Conservation (phyloP, 2,888 invertebrate species). For the Arenicola marina region DNA sequence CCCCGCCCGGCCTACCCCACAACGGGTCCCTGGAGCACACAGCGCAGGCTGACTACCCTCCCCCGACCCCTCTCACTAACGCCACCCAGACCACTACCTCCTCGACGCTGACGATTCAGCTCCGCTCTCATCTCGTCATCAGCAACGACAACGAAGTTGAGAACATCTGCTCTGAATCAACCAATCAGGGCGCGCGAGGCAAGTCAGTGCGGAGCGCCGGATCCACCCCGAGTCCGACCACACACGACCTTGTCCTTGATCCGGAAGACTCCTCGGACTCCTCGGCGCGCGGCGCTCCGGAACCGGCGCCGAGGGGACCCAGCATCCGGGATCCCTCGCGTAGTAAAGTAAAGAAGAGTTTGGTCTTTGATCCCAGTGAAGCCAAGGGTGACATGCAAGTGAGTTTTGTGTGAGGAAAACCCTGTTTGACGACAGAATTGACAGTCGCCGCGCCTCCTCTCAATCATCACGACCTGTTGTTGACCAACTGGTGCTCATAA, state of each 20-base stretch:
- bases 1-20: background rate
- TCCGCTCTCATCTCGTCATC: background rate
- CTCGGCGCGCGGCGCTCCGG: too few relatives aligned
- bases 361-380: too few relatives aligned
- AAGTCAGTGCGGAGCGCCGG: background rate
- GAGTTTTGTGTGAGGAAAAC: background rate
- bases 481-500: too few relatives aligned
- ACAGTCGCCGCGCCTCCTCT: too few relatives aligned
- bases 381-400: background rate
- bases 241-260: conserved; percentile 15
- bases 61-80: background rate
- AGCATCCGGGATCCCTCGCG: too few relatives aligned
- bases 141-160: background rate
- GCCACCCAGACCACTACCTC: background rate
- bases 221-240: conserved; percentile 18
- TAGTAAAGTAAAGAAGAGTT: too few relatives aligned
- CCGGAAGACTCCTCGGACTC: conserved; percentile 8
- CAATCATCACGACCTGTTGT: too few relatives aligned
- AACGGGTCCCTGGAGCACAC: background rate
- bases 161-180: too few relatives aligned
- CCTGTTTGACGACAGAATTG: background rate
- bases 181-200: background rate
- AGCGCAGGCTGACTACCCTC: background rate
- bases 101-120: background rate
- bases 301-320: too few relatives aligned